Conservation (phyloP, 1,140 invertebrate genomes). For the Heliconius hewitsoni region DNA sequence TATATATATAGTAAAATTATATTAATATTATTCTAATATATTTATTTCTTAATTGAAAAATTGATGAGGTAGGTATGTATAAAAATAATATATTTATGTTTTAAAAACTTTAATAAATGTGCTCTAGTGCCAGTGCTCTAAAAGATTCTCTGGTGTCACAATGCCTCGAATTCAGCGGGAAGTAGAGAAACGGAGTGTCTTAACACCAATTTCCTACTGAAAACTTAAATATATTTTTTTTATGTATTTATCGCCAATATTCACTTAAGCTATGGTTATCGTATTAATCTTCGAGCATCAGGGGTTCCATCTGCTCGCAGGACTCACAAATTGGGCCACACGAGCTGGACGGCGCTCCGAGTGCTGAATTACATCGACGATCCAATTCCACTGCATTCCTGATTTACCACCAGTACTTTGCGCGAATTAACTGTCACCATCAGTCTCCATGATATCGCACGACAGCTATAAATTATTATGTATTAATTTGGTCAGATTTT, state of each 20-base stretch:
- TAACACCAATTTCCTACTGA: too few relatives aligned
- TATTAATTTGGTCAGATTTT: not conserved
- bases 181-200: too few relatives aligned
- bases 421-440: not conserved
- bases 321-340: constrained; percentile 52
- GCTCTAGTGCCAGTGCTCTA: too few relatives aligned
- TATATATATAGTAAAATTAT: not conserved
- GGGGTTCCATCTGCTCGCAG: constrained; percentile 45
- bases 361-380: constrained; percentile 46
- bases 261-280: constrained; percentile 9
- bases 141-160: too few relatives aligned
- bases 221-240: not conserved
- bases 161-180: too few relatives aligned
- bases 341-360: constrained; percentile 43
- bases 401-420: constrained; percentile 4
- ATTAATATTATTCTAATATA: not conserved
- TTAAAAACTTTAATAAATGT: too few relatives aligned
- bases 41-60: not conserved
- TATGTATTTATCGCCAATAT: not conserved
- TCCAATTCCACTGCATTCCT: constrained; percentile 12
- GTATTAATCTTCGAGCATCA: constrained; percentile 14
- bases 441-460: not conserved
- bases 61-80: not conserved
- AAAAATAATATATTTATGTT: too few relatives aligned
- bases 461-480: not conserved